Conservation (phyloP, 2,888 invertebrate genomes). For the Caenorhabditis angaria region DNA sequence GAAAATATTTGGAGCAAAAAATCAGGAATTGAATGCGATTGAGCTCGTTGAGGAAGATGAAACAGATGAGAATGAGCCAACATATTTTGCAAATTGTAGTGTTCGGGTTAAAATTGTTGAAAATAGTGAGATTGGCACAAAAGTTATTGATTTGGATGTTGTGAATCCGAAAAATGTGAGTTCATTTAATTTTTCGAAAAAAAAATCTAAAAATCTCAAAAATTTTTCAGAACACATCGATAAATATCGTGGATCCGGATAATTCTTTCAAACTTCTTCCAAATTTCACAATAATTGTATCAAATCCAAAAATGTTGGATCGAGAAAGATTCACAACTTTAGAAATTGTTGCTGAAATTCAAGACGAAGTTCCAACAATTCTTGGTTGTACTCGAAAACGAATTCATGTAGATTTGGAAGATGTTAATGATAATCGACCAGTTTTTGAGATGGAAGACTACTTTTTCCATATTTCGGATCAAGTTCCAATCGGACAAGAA, state of each 20-base stretch:
- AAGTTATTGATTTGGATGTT: conserved; percentile 32
- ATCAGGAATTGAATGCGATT: conserved; percentile 31
- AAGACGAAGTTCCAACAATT: conserved; percentile 24
- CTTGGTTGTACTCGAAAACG: conserved; percentile 36
- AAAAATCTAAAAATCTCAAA: too few relatives aligned
- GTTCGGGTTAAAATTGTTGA: conserved; percentile 32
- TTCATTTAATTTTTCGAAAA: background rate
- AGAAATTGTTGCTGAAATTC: conserved; percentile 47
- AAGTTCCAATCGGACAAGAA: conserved; percentile 42
- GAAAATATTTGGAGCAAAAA: conserved; percentile 33
- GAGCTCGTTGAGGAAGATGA: conserved; percentile 13
- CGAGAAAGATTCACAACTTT: conserved; percentile 50
- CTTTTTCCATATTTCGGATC: conserved; percentile 56
- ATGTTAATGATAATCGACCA: conserved; percentile 69
- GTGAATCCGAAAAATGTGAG: conserved; percentile 31
- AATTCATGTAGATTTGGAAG: conserved; percentile 59
- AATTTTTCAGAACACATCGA: conserved; percentile 30
- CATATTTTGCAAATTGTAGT: conserved; percentile 41
- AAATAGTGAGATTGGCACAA: conserved; percentile 43
- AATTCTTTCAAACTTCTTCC: conserved; percentile 38
- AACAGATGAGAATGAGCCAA: conserved; percentile 1
- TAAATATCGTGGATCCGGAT: conserved; percentile 50
- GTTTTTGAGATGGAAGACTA: conserved; percentile 61
- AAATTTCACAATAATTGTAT: conserved; percentile 22
- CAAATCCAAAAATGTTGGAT: conserved; percentile 44